Base-by-base conservation (phyloP, 2,888 invertebrate species). In the Brenthis hecate region DNA sequence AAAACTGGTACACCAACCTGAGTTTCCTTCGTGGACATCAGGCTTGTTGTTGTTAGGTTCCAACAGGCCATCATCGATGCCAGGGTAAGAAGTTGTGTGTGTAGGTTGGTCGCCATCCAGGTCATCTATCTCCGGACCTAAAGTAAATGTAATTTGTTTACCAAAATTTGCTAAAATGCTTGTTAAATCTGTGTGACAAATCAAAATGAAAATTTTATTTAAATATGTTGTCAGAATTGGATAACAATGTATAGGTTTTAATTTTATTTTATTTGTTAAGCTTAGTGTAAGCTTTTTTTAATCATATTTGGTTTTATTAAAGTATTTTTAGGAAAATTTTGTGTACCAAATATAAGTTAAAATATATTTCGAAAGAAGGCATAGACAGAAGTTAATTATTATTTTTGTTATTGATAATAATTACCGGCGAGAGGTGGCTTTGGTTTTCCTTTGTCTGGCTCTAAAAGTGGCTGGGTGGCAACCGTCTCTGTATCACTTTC, bases 51-150 rank as follows among this genome's bases (percentile, higher is more conserved):
- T 84, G 6, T 75, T 75, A 6, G 82, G 74, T n/a, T 85, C 84
- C 14, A 94, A 87, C 8, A 96, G 90, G 0, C 95, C 95, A 79
- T 96, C 96, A 72, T 96, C 96, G 57, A 95, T 93, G 43, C 95
- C 95, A 23, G 93, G 93, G 75, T 88, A 88, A 1, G 91, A 88
- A 6, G 83, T 84, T 36, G 87, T 84, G 43, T 85, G 81, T 58
- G 84, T 81, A 23, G 84, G 77, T 48, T 80, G 88, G 53, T 81
- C 81, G 6, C 89, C 89, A 13, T 91, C 92, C 56, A 94, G 83
- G 68, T 94, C 94, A 67, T 95, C 95, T 55, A 93, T 84, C 79
- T 95, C 95, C 8, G 94, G 91, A 19, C 91, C 93, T 93, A 8
- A 43, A 43, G 8, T 43, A 8, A 43, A 43, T 43, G 8, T 1